Evolutionary conservation across 2,113 vertebrate species (phyloP), one percentile per base, ranked within the genome.

Genomic region (Leuciscus idus): DNA sequence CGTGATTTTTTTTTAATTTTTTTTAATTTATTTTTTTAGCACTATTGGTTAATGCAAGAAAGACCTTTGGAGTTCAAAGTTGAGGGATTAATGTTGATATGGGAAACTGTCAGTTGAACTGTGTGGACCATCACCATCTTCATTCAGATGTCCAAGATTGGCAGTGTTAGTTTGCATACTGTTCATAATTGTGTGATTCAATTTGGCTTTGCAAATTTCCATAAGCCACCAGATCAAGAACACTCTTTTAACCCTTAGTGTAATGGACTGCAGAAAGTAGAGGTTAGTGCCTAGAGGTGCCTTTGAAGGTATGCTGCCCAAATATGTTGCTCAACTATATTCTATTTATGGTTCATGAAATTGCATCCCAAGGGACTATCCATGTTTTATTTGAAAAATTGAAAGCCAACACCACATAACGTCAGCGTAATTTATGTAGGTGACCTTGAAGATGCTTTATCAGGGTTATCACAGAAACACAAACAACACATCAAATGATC

Each of bases 391-490:
- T 72, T 89, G 68, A 85, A 74, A 85, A 72, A 89, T 87, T 72
- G n/a, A 79, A 82, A 6, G 28, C 48, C 23, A 50, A 13, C 48
- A 52, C 50, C 52, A 84, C 7, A 62, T 64, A 17, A 28, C 2
- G 50, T 76, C 66, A 84, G 61, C 7, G 59, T 52, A 80, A 62
- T 66, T 84, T 30, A 85, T 79, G 50, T 46, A 64, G 0, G 86
- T 92, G 89, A 92, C 87, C 92, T 90, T 88, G 84, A 85, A 46
- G 76, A 79, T 81, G 83, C 74, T 79, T 81, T 79, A 85, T 46
- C 50, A 33, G 33, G 36, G 73, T 59, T 74, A 70, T 30, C 75
- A 78, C 86, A 72, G 19, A 62, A 57, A 85, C 52, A 26, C 43
- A 50, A 85, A 19, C 26, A 68, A 88, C 70, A 80, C 84, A 87